Percentiles rank a stretch among this genome's conserved stretches.
These are phyloP conservation scores for Gonatopus flavifemur DNA, from an alignment of 1,140 invertebrate genomes.

Conservation along the genomic window DNA sequence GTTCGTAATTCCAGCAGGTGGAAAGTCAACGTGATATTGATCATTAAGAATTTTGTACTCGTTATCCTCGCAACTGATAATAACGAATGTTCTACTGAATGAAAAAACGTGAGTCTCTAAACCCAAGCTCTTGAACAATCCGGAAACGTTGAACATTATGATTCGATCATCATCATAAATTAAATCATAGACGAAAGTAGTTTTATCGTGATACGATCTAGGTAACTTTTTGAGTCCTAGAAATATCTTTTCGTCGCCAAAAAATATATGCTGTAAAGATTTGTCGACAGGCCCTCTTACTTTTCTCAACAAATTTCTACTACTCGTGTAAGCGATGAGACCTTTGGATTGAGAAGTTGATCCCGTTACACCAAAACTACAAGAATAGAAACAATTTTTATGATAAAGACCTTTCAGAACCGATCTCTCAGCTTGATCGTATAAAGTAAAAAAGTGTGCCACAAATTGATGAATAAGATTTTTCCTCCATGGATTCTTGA, in stretches of 20 bases:
- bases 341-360: constrained; percentile 5
- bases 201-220: constrained; percentile 38
- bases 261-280: constrained; percentile 32
- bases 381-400: constrained; percentile 43
- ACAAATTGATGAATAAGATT: constrained; percentile 43
- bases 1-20: constrained; percentile 9
- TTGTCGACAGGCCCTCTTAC: constrained; percentile 11
- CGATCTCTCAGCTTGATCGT: constrained; percentile 44
- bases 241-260: constrained; percentile 42
- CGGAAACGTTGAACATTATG: constrained; percentile 36
- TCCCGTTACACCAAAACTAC: constrained; percentile 32
- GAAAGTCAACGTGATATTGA: constrained; percentile 35
- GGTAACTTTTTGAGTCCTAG: constrained; percentile 35
- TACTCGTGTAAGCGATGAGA: constrained; percentile 12
- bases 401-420: constrained; percentile 45
- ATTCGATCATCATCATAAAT: constrained; percentile 27
- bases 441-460: constrained; percentile 47
- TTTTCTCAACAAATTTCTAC: constrained; percentile 28
- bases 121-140: constrained; percentile 34
- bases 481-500: constrained; percentile 24
- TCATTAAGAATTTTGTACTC: constrained; percentile 53
- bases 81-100: constrained; percentile 48
- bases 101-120: constrained; percentile 25
- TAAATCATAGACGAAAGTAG: constrained; percentile 38
- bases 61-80: constrained; percentile 33